Base-by-base conservation (phyloP, 2,888 invertebrate genomes). In the Tetrapedia diversipes region DNA sequence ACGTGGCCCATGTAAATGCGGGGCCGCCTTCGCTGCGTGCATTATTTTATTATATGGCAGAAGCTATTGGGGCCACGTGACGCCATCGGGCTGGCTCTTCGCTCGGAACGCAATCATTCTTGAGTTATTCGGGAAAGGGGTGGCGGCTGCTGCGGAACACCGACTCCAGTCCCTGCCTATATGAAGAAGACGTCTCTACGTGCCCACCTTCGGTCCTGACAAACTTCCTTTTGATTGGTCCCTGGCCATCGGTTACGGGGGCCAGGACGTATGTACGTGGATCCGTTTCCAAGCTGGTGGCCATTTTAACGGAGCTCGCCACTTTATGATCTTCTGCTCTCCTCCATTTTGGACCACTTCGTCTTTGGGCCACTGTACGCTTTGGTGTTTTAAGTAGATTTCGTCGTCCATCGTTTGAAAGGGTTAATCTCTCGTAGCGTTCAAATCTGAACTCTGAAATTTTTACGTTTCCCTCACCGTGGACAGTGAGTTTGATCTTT, bases 21-120 rank as follows among this genome's bases (percentile, higher is more conserved):
- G 59, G 59, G 54, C 49, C 45, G 34, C 56, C 63, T 39, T 43
- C 65, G 43, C 66, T 39, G 85, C 70, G 77, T 77, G 75, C 84
- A 77, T 79, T 81, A 76, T 81, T 82, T 84, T 83, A 85, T 87
- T 86, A 82, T 82, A 86, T 83, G 82, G 84, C 83, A 60, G 80
- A 80, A 80, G 89, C 89, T 87, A 90, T 91, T 87, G 88, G 75
- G 76, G 81, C 83, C 90, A 91, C 88, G 88, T 91, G 91, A 87
- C 89, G 91, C 86, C 81, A 68, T 19, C 70, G 60, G 67, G 77
- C 57, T 73, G 67, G 77, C 57, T 73, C 73, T 65, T 83, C 74
- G 75, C 47, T 69, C 67, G 79, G 77, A 77, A 78, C 77, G 85
- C 90, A 89, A 91, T 91, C 90, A 88, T 91, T 91, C 87, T 88